phyloP scores from a whole-genome alignment of 2,113 vertebrate species.

The Xerus inauris region DNA sequence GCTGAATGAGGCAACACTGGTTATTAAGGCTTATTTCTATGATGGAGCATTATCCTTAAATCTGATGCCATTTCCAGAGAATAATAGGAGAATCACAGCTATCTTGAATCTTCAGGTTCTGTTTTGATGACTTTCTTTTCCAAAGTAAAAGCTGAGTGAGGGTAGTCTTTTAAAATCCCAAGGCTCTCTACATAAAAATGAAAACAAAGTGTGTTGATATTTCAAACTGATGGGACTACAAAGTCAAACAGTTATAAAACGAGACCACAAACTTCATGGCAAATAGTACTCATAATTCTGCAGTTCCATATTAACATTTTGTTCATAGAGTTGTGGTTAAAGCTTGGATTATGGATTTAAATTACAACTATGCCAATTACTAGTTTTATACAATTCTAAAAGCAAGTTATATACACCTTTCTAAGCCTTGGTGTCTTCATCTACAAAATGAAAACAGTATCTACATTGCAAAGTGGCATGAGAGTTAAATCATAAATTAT shows the following conservation, averaged over 20 bases:
- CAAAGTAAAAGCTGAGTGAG: constrained; percentile 90
- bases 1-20: constrained; percentile 96
- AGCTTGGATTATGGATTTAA: constrained; percentile 21
- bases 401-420: background rate
- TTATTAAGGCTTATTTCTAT: constrained; percentile 97
- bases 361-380: background rate
- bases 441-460: background rate
- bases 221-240: constrained; percentile 28
- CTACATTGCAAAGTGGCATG: too few relatives aligned
- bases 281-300: constrained; percentile 4
- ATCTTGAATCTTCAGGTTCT: constrained; percentile 98
- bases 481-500: background rate
- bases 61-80: constrained; percentile 87
- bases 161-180: constrained; percentile 92
- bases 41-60: constrained; percentile 90
- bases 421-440: background rate
- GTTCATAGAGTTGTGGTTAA: background rate
- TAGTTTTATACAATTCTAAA: background rate
- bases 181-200: constrained; percentile 89
- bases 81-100: constrained; percentile 85
- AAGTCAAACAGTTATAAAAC: constrained; percentile 5
- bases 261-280: background rate
- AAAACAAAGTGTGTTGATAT: constrained; percentile 39
- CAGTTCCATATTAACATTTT: background rate
- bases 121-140: constrained; percentile 97